Percentiles rank a stretch among this genome's conserved stretches.
Conservation (phyloP, 2,888 invertebrate genomes). For the Micropterix aruncella region DNA sequence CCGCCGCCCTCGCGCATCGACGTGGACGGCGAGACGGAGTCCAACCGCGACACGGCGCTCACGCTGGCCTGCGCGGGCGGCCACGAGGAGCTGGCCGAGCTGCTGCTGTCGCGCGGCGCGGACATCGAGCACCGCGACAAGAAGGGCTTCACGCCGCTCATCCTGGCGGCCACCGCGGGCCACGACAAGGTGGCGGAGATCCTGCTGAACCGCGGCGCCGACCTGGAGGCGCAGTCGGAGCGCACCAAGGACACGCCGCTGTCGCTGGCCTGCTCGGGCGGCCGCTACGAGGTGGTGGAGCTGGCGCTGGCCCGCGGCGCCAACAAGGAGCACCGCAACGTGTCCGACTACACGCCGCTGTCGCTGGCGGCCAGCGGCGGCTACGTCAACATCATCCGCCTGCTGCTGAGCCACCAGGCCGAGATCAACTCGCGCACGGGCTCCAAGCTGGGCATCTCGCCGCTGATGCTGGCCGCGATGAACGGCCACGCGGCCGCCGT, state of each 20-base stretch:
- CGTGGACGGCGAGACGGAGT: constrained; percentile 95
- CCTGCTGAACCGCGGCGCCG: constrained; percentile 86
- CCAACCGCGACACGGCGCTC: constrained; percentile 96
- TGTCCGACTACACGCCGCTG: constrained; percentile 98
- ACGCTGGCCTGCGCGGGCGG: constrained; percentile 96
- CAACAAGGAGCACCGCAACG: constrained; percentile 96
- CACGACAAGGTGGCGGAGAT: constrained; percentile 79
- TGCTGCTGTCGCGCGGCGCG: constrained; percentile 82
- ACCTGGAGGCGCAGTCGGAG: constrained; percentile 97
- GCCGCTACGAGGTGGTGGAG: constrained; percentile 92
- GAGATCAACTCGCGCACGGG: constrained; percentile 98
- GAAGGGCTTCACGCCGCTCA: constrained; percentile 96
- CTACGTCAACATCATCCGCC: constrained; percentile 94
- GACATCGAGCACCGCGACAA: constrained; percentile 98
- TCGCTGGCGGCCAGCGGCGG: constrained; percentile 97
- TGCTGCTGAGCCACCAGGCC: constrained; percentile 85
- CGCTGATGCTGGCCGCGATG: constrained; percentile 98
- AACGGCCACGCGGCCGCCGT: constrained; percentile 88
- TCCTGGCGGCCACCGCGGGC: constrained; percentile 94
- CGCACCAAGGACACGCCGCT: constrained; percentile 97
- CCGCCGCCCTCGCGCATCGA: constrained; percentile 67
- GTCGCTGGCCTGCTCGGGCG: constrained; percentile 94
- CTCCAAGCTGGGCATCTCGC: constrained; percentile 95
- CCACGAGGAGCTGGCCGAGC: constrained; percentile 87
- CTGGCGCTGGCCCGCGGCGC: constrained; percentile 76